Conservation (phyloP, 2,888 invertebrate genomes). For the Argynnis bischoffii region DNA sequence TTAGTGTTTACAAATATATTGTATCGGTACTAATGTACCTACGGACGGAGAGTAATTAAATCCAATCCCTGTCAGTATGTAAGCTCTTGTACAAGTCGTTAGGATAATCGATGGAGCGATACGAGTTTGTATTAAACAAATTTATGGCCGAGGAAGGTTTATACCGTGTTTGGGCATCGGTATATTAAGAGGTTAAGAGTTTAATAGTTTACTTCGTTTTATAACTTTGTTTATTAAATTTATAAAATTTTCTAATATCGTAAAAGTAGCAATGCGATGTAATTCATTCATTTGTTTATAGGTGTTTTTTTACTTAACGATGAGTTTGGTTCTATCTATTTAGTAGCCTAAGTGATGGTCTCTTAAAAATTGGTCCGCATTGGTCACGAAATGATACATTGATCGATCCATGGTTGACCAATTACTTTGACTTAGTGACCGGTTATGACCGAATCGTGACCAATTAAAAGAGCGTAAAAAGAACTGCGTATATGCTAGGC, state of each 20-base stretch:
- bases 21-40: neutral
- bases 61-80: constrained; percentile 7
- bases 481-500: too few relatives aligned
- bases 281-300: too few relatives aligned
- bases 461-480: too few relatives aligned
- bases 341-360: too few relatives aligned
- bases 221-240: constrained; percentile 1
- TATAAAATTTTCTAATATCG: neutral
- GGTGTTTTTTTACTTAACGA: too few relatives aligned
- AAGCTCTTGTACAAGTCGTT: constrained; percentile 25
- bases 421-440: too few relatives aligned
- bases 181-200: constrained; percentile 2
- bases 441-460: too few relatives aligned
- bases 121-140: constrained; percentile 11
- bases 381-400: too few relatives aligned
- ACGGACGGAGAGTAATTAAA: constrained; percentile 15
- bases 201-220: neutral
- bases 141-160: constrained; percentile 14
- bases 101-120: constrained; percentile 30
- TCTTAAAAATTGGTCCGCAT: too few relatives aligned
- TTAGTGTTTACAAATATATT: too few relatives aligned
- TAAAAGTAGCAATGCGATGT: neutral
- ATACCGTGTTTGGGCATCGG: neutral
- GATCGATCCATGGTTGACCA: too few relatives aligned
- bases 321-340: neutral